Evolutionary conservation across 2,113 vertebrate genomes (phyloP), one percentile per base, ranked within the genome.

Genomic region (Anser cygnoides): DNA sequence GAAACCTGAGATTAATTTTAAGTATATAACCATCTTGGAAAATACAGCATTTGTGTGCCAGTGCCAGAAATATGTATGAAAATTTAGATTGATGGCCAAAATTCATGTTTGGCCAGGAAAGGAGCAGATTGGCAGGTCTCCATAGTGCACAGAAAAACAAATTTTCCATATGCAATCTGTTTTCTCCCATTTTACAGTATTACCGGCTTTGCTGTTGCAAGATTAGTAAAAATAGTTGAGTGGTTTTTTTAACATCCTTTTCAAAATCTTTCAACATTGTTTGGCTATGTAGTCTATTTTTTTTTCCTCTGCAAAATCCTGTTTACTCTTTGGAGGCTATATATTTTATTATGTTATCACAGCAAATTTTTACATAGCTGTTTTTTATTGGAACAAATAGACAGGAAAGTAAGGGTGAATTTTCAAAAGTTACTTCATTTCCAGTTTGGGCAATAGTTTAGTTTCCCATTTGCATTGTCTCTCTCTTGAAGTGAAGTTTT

Each of bases 41-140:
- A 94, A 94, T 55, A 71, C 77, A 71, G n/a, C 81, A 57, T 90
- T 90, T 92, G 20, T 2, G 5, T 91, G 80, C 82, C 66, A 82
- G 46, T 1, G 86, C 95, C 96, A 93, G 83, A 87, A 94, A 91
- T 96, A 92, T 93, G 80, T 70, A 8, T 92, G 91, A 96, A 93
- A 90, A 93, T 94, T 93, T 76, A 80, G 84, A 94, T 86, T 95
- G 80, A 84, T 92, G 93, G 87, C 94, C 94, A 96, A 81, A 92
- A 86, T 86, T 92, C 92, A 82, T 83, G 87, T 93, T 61, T 97
- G 94, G 90, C 95, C 94, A 91, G 84, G 90, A 96, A 78, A 92
- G 81, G 68, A 93, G 77, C 70, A 61, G 80, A 35, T 93, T 96
- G 95, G 95, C 95, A 95, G 77, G 44, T 72, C 77, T 96, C 93